Evolutionary conservation across 2,113 vertebrate genomes (phyloP).

Genomic region (Madoqua kirkii): DNA sequence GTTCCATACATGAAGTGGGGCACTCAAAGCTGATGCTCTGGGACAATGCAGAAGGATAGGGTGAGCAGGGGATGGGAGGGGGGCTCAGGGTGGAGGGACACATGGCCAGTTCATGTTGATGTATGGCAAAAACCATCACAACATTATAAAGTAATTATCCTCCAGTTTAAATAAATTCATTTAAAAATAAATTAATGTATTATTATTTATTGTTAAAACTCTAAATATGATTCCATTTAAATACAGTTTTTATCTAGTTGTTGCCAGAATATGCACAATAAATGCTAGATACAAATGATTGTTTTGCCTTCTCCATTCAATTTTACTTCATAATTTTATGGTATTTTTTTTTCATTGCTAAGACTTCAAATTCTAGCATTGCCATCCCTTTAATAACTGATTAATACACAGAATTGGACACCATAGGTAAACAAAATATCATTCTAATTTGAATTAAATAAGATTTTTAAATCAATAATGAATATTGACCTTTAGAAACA

Average conservation of each 20-base stretch:
- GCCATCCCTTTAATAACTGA: background rate
- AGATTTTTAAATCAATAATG: background rate
- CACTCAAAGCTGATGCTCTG: background rate
- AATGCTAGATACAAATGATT: background rate
- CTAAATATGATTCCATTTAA: background rate
- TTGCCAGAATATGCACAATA: background rate
- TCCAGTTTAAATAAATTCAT: background rate
- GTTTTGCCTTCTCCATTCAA: background rate
- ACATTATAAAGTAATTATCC: background rate
- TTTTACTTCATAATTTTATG: background rate
- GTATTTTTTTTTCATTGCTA: background rate
- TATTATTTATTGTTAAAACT: background rate
- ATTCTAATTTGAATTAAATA: background rate
- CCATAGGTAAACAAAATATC: background rate
- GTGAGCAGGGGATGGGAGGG: fast-evolving
- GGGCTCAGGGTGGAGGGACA: background rate
- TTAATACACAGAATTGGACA: background rate
- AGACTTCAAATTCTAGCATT: background rate
- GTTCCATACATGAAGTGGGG: background rate
- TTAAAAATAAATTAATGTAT: background rate
- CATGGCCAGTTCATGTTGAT: background rate
- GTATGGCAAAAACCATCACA: background rate
- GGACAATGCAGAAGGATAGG: background rate
- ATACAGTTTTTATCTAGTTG: background rate
- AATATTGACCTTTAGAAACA: background rate